Evolutionary conservation across 2,113 vertebrate genomes (phyloP), one percentile per base, ranked within the genome.

Genomic region (Callionymus lyra): DNA sequence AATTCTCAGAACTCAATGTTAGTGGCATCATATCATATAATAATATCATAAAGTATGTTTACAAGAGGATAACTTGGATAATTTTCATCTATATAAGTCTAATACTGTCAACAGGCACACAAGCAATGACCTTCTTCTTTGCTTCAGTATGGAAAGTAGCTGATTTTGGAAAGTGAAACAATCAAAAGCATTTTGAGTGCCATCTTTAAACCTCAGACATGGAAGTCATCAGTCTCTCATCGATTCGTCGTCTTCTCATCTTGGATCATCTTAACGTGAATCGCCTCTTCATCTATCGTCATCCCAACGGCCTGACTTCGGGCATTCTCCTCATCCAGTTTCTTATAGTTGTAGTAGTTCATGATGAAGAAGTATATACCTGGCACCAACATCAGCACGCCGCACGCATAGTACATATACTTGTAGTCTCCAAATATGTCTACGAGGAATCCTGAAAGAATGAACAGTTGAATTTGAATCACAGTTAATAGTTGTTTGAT

Each of bases 311-410:
- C 51, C 2, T 10, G 12, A 1, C 6, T 57, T 45, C 62, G 51
- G 62, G 53, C 54, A 47, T 31, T 27, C 55, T 90, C 86, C 54
- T 87, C 83, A 6, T 84, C 81, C 56, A 89, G 77, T 53, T 69
- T 75, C 48, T 65, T 80, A 47, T 92, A 90, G 77, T 90, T 91
- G 68, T 81, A 90, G 50, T 81, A 82, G 73, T 90, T 86, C 85
- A 90, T 89, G 62, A 90, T 59, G 59, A 86, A 88, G 49, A 91
- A 82, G 61, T 86, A 92, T 42, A 82, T 63, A 38, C 88, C 85
- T 13, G 84, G 77, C 37, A 77, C 53, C 69, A 89, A 65, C 81
- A 91, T 86, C 34, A 89, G 71, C 13, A 74, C 56, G 10, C 86
- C 86, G 38, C 85, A 86, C 10, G 82, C 80, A 38, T 85, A 84